Percentiles rank a stretch among this genome's conserved stretches.
phyloP scores from a whole-genome alignment of 2,113 vertebrate genomes.

The Calidris pugnax region DNA sequence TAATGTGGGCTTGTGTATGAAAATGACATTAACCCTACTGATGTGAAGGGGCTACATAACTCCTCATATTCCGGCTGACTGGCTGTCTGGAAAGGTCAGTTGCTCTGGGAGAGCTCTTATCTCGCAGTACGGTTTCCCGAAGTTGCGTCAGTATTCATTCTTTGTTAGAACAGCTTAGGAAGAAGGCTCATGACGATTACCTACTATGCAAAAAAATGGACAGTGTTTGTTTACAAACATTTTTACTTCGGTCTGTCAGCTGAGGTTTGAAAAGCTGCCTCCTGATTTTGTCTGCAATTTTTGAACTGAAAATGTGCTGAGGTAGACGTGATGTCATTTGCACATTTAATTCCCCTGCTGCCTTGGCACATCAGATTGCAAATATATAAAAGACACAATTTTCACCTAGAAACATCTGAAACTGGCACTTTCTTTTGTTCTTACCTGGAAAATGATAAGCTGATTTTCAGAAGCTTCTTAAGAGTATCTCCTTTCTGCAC shows the following conservation, averaged over 20 bases:
- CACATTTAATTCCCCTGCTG: background rate
- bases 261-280: background rate
- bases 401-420: background rate
- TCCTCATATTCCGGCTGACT: background rate
- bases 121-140: rapidly evolving
- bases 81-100: background rate
- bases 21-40: background rate
- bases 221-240: background rate
- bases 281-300: background rate
- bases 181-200: background rate
- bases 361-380: background rate
- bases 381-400: background rate
- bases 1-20: background rate
- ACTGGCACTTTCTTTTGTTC: background rate
- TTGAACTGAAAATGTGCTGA: background rate
- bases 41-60: background rate
- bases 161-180: background rate
- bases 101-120: background rate
- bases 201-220: background rate
- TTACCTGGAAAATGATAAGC: background rate
- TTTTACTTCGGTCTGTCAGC: background rate
- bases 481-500: background rate
- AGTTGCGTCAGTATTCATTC: background rate
- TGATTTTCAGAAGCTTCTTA: background rate
- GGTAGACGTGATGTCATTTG: background rate